These are phyloP conservation scores for Gryon sp. DNA, from an alignment of 1,140 invertebrate genomes.

Conservation along the genomic window DNA sequence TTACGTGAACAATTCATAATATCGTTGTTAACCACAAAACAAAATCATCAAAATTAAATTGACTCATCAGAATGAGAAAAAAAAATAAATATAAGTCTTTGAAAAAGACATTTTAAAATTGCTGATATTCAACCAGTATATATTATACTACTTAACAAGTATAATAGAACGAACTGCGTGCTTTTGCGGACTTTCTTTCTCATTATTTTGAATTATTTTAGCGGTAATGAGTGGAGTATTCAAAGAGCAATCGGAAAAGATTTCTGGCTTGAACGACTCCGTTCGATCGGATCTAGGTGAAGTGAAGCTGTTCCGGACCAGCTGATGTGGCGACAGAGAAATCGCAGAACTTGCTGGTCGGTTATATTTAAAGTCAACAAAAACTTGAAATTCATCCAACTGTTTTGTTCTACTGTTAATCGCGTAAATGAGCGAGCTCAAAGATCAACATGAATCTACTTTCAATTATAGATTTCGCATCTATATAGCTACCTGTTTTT, in stretches of 20 bases:
- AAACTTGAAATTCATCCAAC: conserved; percentile 52
- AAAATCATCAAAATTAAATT: no score
- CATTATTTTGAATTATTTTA: conserved; percentile 47
- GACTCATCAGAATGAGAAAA: no score
- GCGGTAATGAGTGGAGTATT: conserved; percentile 42
- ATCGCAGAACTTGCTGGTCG: conserved; percentile 56
- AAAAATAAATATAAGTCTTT: no score
- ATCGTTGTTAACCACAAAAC: no score
- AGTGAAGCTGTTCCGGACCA: conserved; percentile 65
- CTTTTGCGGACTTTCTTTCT: conserved; percentile 33
- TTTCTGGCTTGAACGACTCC: conserved; percentile 55
- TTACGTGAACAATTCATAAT: no score
- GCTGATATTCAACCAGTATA: no score
- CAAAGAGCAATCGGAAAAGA: conserved; percentile 48
- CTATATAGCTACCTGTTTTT: background rate
- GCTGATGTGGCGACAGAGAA: conserved; percentile 69
- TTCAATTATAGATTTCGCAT: conserved; percentile 11
- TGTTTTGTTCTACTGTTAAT: conserved; percentile 38
- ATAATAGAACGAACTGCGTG: conserved; percentile 21
- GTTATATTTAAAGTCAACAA: conserved; percentile 62
- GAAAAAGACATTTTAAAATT: no score
- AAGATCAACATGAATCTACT: conserved; percentile 34
- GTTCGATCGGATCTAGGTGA: conserved; percentile 58
- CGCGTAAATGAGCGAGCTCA: conserved; percentile 26
- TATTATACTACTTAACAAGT: background rate